Base-by-base conservation (phyloP, 2,113 vertebrate species). In the Erpornis zantholeuca region DNA sequence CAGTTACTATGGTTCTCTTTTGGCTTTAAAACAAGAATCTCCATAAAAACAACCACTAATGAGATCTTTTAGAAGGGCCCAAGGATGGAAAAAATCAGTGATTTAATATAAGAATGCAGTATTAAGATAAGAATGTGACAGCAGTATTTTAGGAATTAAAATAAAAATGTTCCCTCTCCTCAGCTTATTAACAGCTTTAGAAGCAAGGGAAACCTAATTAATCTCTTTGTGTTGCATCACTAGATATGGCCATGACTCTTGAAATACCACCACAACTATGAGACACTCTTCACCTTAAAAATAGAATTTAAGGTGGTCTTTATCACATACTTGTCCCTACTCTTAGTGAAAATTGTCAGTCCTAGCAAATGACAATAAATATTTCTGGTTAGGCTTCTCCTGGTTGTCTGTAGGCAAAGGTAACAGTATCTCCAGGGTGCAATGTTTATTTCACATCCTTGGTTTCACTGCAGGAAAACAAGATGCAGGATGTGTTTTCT, bases 1-100 rank as follows among this genome's bases (percentile, higher is more conserved):
- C 82, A 88, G 93, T 97, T 97, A 93, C 96, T 96, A 90, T 95
- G 92, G 92, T 49, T 93, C 73, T 93, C 82, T 73, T 93, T 86
- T 93, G 90, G 88, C 92, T 92, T 86, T 82, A 92, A 90, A 90
- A 13, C 90, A 94, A 90, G 91, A 92, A 95, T 93, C 65, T 88
- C 88, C 42, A 33, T 81, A 90, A 84, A 92, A 96, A 65, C 61
- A 65, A 61, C 50, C 20, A 57, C 80, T 93, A 88, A 95, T 69
- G 80, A 90, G 77, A 69, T 90, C 71, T 90, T 40, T 47, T 75
- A 64, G 53, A 93, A 53, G 27, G 28, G n/a, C 44, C 72, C 36
- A 84, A 84, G 69, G 61, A 92, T 3, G 61, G 54, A 63, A 38
- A 83, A 68, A 60, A 45, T 53, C 52, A 56, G 24, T 75, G 38